Base-by-base conservation (phyloP, 2,888 invertebrate species). In the Glomeris marginata region DNA sequence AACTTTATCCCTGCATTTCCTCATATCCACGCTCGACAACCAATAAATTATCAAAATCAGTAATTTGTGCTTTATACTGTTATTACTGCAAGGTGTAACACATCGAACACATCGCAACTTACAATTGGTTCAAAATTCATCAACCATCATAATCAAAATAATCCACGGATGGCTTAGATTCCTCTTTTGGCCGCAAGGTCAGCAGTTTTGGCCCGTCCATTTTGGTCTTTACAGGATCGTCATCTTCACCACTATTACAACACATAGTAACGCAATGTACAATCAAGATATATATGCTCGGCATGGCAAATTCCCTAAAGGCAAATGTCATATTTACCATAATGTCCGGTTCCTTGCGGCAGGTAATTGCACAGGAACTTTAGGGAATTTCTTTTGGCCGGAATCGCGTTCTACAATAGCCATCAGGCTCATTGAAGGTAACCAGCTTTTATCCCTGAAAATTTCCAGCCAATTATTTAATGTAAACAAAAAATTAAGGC, bases 391-490 rank as follows among this genome's bases (percentile, higher is more conserved):
- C 28, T 28, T 28, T 28, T 50, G 79, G 61, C 86, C 76, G 65
- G 77, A 77, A 71, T 88, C 77, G 50, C 88, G 77, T 60, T 84
- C 81, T 53, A 87, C 69, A 54, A 86, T 76, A 63, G 88, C 83
- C 62, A 86, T 69, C 57, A 92, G 73, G 63, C 85, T 85, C 66
- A 85, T 80, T 56, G 84, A 81, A 1, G 92, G 92, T 60, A 90
- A 69, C 87, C 87, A 91, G 54, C 87, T 86, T 78, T 85, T 64
- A 28, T 62, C 64, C 52, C 67, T 56, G 22, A 15, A 40, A 28
- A 20, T 15, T 10, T 33, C 38, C 34, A 44, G 11, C 35, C n/a
- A 45, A 11, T 37, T 45, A 11, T 8, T n/a, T 2, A 8, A 8
- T 11, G 21, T 2, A 13, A 20, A 5, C 40, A 18, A 3, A 18